Percentiles rank a stretch among this genome's conserved stretches.
Conservation (phyloP, 2,797 vertebrate genomes). For the Gadopsis bispinosus region DNA sequence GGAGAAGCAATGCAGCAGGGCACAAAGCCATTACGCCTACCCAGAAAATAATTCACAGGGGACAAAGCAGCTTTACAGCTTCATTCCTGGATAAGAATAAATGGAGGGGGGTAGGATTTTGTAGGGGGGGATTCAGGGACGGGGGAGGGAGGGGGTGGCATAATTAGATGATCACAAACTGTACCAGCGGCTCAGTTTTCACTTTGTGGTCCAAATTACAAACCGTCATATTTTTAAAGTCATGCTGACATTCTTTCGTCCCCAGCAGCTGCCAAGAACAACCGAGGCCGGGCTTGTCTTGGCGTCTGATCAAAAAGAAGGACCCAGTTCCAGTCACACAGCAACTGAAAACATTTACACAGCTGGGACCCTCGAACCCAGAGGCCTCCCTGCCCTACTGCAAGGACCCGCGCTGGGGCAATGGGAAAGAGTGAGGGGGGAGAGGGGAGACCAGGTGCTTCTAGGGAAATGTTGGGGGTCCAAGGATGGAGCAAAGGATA, state of each 20-base stretch:
- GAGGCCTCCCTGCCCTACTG: conserved; percentile 87
- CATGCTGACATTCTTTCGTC: conserved; percentile 96
- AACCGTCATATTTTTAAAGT: conserved; percentile 95
- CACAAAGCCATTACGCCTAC: conserved; percentile 81
- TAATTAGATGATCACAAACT: conserved; percentile 91
- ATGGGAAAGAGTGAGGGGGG: conserved; percentile 20
- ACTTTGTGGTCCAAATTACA: conserved; percentile 92
- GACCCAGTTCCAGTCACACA: conserved; percentile 91
- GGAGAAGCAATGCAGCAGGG: conserved; percentile 75
- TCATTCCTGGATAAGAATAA: conserved; percentile 88
- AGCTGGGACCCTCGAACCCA: conserved; percentile 93
- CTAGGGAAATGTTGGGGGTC: conserved; percentile 70
- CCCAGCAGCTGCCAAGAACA: conserved; percentile 94
- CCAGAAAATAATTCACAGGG: conserved; percentile 81
- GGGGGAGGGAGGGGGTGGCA: conserved; percentile 71
- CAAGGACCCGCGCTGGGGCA: conserved; percentile 76
- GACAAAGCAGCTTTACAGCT: conserved; percentile 81
- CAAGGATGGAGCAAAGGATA: conserved; percentile 74
- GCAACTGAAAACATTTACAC: conserved; percentile 99
- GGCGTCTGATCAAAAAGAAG: conserved; percentile 93
- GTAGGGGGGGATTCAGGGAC: conserved; percentile 55
- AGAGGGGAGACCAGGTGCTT: conserved; percentile 73
- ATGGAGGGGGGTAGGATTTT: conserved; percentile 76
- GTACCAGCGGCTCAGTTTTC: conserved; percentile 91
- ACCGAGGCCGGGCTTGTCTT: conserved; percentile 93